phyloP scores from a whole-genome alignment of 2,888 invertebrate species.

The Lapara coniferarum region DNA sequence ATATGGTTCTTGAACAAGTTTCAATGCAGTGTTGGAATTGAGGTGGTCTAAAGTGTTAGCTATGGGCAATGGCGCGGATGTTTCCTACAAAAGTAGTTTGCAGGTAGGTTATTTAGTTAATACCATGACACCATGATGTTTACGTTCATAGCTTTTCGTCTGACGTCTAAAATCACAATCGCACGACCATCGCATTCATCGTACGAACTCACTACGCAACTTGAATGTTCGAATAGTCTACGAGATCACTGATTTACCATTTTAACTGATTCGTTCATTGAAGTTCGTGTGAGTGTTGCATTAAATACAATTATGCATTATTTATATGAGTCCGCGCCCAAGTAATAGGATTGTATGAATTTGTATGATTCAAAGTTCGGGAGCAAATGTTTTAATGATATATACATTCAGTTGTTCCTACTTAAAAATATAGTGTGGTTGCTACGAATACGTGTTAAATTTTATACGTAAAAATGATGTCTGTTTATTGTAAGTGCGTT shows the following conservation, averaged over 20 bases:
- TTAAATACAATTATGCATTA: too few relatives aligned
- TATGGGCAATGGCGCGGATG: constrained; percentile 4
- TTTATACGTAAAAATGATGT: constrained; percentile 19
- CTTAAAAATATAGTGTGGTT: constrained; percentile 16
- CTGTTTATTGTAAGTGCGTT: constrained; percentile 7
- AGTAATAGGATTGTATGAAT: neutral
- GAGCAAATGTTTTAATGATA: constrained; percentile 2
- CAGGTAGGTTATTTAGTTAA: neutral
- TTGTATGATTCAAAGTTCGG: neutral
- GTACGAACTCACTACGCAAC: neutral
- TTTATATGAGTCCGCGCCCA: neutral
- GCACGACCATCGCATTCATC: neutral
- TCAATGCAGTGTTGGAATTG: neutral
- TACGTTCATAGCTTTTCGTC: too few relatives aligned
- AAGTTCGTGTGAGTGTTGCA: too few relatives aligned
- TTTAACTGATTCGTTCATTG: too few relatives aligned
- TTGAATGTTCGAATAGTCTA: neutral
- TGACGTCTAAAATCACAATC: too few relatives aligned
- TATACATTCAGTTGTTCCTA: constrained; percentile 17
- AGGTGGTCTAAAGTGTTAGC: neutral
- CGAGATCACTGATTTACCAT: too few relatives aligned
- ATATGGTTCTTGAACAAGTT: neutral
- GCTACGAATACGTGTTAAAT: constrained; percentile 13
- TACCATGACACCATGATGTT: neutral
- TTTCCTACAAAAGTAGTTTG: neutral